Conservation (phyloP, 2,888 invertebrate species). For the Cenopis cana region DNA sequence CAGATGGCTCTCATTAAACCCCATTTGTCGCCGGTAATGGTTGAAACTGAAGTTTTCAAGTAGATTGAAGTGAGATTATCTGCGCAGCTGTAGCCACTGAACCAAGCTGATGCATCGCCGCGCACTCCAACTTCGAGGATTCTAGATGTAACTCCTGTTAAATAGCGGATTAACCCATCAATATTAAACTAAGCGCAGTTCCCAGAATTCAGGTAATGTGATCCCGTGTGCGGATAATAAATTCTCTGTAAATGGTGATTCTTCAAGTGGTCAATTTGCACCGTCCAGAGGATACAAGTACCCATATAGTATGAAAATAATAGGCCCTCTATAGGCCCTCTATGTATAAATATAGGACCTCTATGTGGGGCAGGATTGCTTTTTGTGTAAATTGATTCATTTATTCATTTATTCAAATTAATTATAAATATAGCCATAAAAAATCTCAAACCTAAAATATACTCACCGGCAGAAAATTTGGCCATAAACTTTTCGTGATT, state of each 20-base stretch:
- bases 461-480: too few species aligned
- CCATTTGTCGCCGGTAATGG: slow-evolving; percentile 19
- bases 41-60: slow-evolving; percentile 18
- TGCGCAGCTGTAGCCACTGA: slow-evolving; percentile 21
- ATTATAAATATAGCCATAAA: too few species aligned
- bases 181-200: slow-evolving; percentile 8
- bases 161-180: slow-evolving; percentile 11
- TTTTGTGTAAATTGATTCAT: too few species aligned
- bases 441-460: too few species aligned
- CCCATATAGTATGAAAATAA: too few species aligned
- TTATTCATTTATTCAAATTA: too few species aligned
- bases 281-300: too few species aligned
- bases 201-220: not conserved
- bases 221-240: slow-evolving; percentile 7
- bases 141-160: slow-evolving; percentile 6
- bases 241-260: not conserved
- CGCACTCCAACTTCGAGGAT: slow-evolving; percentile 9
- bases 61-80: slow-evolving; percentile 26
- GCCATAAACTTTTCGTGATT: too few species aligned
- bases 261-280: too few species aligned
- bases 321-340: too few species aligned
- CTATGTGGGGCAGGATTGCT: too few species aligned
- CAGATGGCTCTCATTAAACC: slow-evolving; percentile 15
- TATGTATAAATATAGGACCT: too few species aligned
- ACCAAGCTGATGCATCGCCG: slow-evolving; percentile 1